These are phyloP conservation scores for Aphidius colemani DNA, from an alignment of 2,888 invertebrate species.

Conservation along the genomic window DNA sequence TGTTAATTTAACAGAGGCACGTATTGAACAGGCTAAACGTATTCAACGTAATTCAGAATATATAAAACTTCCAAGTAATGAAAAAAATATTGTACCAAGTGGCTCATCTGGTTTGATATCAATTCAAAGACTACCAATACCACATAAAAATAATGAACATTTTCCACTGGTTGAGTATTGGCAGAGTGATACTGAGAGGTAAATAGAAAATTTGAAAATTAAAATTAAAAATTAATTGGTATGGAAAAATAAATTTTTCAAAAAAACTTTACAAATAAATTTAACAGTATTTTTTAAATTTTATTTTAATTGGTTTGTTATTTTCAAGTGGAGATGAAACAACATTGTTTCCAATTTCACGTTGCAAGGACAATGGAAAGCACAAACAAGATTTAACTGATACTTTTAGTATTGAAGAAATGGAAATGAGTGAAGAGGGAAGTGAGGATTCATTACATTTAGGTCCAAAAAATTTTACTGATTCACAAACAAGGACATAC, in stretches of 20 bases:
- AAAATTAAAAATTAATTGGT: not conserved
- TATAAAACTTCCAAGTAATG: constrained; percentile 53
- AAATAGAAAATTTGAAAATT: constrained; percentile 9
- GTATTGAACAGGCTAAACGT: constrained; percentile 59
- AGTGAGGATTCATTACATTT: constrained; percentile 56
- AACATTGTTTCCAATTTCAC: constrained; percentile 59
- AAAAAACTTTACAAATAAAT: not conserved
- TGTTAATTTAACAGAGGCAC: constrained; percentile 46
- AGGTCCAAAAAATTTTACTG: constrained; percentile 47
- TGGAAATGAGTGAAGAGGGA: constrained; percentile 59
- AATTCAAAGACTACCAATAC: constrained; percentile 58
- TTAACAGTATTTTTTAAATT: not conserved
- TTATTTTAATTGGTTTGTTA: not conserved
- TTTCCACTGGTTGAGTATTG: constrained; percentile 63
- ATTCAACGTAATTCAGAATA: constrained; percentile 58
- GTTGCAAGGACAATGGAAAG: constrained; percentile 47
- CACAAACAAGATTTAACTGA: constrained; percentile 64
- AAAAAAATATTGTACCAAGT: constrained; percentile 41
- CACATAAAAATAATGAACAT: constrained; percentile 57
- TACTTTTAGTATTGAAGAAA: constrained; percentile 66
- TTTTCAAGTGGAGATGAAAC: constrained; percentile 56
- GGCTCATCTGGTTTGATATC: constrained; percentile 52
- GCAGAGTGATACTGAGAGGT: constrained; percentile 60
- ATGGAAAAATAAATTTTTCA: not conserved
- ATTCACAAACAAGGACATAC: constrained; percentile 51